A percentile compares a stretch with the other conserved stretches of the same genome.
Conservation (phyloP, 2,797 vertebrate genomes). For the Myiotriccus ornatus region DNA sequence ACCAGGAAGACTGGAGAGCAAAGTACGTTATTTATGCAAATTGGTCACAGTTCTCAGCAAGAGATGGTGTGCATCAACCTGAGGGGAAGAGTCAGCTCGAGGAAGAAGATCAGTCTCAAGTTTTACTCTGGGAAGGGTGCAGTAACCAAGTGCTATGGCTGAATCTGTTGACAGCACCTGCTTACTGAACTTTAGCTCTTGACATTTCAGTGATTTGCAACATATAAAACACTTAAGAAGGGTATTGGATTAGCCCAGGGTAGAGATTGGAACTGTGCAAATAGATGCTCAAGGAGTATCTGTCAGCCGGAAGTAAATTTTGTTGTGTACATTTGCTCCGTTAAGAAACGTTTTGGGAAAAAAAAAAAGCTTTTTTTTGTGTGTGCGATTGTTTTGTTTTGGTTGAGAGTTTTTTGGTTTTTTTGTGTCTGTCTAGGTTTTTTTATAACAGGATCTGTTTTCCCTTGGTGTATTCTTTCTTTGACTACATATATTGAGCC, state of each 20-base stretch:
- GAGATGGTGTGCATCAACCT: not conserved
- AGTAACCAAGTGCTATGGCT: not conserved
- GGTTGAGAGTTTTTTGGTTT: not conserved
- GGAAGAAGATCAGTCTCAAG: not conserved
- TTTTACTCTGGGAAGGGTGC: not conserved
- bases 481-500: not conserved
- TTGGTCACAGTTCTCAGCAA: not conserved
- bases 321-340: not conserved
- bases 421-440: not conserved
- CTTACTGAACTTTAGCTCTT: not conserved
- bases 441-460: not conserved
- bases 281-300: not conserved
- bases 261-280: not conserved
- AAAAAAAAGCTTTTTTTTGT: not conserved
- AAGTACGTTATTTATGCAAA: not conserved
- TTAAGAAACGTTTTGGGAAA: not conserved
- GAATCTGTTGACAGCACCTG: not conserved
- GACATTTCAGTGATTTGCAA: not conserved
- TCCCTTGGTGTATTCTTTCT: not conserved
- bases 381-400: not conserved
- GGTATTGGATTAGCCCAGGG: not conserved
- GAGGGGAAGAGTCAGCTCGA: not conserved
- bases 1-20: not conserved
- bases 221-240: not conserved
- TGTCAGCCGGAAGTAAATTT: not conserved